Conservation (phyloP, 2,797 vertebrate genomes). For the Sitta carolinensis region DNA sequence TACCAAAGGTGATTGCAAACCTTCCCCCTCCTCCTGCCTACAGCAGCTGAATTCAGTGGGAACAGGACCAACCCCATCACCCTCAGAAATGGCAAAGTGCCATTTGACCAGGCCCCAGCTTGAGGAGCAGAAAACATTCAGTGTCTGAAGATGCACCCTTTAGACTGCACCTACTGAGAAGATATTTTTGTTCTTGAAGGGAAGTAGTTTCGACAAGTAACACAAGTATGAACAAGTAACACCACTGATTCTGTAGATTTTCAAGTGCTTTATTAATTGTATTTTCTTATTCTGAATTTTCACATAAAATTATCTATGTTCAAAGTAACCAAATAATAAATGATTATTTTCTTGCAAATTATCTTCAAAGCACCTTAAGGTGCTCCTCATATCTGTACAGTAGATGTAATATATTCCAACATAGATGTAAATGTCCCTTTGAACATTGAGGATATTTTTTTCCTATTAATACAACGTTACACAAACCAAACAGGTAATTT, state of each 20-base stretch:
- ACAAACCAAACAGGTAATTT: neutral
- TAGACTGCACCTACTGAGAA: neutral
- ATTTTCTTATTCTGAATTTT: neutral
- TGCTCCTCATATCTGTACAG: neutral
- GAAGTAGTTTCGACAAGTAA: neutral
- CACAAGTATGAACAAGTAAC: neutral
- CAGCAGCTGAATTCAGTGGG: neutral
- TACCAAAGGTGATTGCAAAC: neutral
- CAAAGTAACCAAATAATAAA: neutral
- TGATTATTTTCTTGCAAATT: neutral
- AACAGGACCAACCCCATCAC: neutral
- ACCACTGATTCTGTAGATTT: neutral
- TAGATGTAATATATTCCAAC: neutral
- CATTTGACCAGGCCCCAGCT: neutral
- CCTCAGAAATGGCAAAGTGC: neutral
- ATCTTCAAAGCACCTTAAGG: neutral
- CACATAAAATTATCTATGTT: neutral
- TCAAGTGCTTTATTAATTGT: neutral
- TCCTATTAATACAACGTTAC: neutral
- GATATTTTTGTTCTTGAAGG: neutral
- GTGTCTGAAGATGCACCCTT: neutral
- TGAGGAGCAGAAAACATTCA: neutral
- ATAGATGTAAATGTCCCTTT: neutral
- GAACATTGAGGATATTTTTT: neutral
- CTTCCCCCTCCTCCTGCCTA: neutral